These are phyloP conservation scores for Hypomesus transpacificus DNA, from an alignment of 2,113 vertebrate genomes.

Conservation along the genomic window DNA sequence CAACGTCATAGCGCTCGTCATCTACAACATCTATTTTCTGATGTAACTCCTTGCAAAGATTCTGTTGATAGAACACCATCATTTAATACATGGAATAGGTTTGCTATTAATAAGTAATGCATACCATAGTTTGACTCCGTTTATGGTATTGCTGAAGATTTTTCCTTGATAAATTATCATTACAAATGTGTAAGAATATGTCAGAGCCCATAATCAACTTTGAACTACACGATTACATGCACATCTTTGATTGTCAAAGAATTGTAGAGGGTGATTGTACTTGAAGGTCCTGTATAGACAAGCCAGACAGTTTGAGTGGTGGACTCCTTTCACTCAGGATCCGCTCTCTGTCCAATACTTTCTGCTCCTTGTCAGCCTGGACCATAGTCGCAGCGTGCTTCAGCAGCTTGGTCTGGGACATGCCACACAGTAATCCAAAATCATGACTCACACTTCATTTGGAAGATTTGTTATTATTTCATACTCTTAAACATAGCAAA, in stretches of 20 bases:
- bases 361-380: conserved; percentile 61
- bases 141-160: no score
- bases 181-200: no score
- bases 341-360: conserved; percentile 59
- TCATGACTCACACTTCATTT: conserved; percentile 2
- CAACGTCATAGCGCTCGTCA: conserved; percentile 74
- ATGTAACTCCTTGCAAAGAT: conserved; percentile 70
- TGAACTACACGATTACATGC: not conserved
- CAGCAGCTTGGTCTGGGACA: conserved; percentile 69
- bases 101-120: no score
- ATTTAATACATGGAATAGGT: not conserved
- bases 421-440: not conserved
- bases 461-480: no score
- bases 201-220: no score
- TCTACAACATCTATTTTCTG: conserved; percentile 71
- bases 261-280: conserved; percentile 34
- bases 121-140: no score
- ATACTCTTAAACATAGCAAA: no score
- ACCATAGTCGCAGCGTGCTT: conserved; percentile 69
- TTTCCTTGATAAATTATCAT: no score
- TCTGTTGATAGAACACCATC: conserved; percentile 50
- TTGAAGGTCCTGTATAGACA: conserved; percentile 72
- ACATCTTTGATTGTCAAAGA: not conserved
- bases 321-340: conserved; percentile 63
- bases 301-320: conserved; percentile 54